Evolutionary conservation across 2,888 invertebrate genomes (phyloP).

Genomic region (Cerceris ruficornis): DNA sequence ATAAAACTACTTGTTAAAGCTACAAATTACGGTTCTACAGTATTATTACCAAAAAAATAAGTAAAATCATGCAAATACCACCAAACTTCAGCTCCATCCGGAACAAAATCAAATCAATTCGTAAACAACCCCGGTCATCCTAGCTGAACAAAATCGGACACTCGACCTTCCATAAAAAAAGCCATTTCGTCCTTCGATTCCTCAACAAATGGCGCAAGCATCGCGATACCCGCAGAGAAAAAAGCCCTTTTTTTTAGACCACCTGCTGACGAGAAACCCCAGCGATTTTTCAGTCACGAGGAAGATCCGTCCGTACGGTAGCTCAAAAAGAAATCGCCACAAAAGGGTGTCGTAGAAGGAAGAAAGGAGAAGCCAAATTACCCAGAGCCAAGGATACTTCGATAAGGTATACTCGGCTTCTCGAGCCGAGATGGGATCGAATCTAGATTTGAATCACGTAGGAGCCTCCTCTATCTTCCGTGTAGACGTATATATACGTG

Average conservation of each 20-base stretch:
- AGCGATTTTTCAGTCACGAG: not conserved
- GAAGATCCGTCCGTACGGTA: not conserved
- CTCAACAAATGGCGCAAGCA: too few relatives aligned
- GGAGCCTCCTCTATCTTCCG: constrained; percentile 47
- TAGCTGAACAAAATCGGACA: too few relatives aligned
- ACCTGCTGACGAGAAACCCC: not conserved
- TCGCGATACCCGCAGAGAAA: too few relatives aligned
- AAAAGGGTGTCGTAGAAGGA: not conserved
- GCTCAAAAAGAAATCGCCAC: not conserved
- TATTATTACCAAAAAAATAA: too few relatives aligned
- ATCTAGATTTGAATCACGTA: constrained; percentile 81
- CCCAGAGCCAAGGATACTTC: constrained; percentile 69
- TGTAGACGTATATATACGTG: constrained; percentile 26
- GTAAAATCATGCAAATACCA: too few relatives aligned
- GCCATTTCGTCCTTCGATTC: too few relatives aligned
- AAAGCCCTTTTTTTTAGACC: not conserved
- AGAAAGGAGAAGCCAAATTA: constrained; percentile 59
- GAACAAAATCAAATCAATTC: too few relatives aligned
- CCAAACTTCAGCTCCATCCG: too few relatives aligned
- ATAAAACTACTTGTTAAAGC: too few relatives aligned
- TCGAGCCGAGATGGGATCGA: constrained; percentile 71
- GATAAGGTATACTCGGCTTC: constrained; percentile 71
- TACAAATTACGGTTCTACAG: too few relatives aligned
- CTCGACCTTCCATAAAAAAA: too few relatives aligned
- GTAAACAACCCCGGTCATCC: too few relatives aligned